Evolutionary conservation across 2,888 invertebrate genomes (phyloP).

Genomic region (Caenorhabditis sp.): DNA sequence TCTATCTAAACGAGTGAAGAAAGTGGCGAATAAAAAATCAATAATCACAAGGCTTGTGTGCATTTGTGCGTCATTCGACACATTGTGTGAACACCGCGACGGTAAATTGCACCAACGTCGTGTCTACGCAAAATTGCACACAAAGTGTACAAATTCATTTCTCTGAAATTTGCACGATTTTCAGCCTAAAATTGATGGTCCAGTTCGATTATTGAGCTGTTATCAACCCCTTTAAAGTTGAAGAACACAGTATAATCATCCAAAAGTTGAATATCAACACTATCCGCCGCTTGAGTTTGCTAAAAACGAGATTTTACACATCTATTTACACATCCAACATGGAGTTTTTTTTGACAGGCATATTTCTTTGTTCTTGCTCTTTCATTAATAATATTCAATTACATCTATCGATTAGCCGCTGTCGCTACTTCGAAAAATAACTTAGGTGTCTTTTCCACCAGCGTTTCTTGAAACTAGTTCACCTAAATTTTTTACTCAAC

Average conservation of each 20-base stretch:
- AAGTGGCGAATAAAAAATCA: slow-evolving; percentile 7
- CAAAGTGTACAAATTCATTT: background rate
- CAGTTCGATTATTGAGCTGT: too few species aligned
- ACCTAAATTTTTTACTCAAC: too few species aligned
- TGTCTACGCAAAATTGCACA: slow-evolving; percentile 30
- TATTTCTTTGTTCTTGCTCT: background rate
- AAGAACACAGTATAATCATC: too few species aligned
- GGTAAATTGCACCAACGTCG: slow-evolving; percentile 19
- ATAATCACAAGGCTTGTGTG: background rate
- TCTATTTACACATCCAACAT: background rate
- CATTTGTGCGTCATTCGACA: slow-evolving; percentile 5
- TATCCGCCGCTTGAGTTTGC: too few species aligned
- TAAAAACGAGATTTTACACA: too few species aligned
- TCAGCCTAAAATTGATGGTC: slow-evolving; percentile 12
- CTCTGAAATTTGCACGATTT: slow-evolving; percentile 4
- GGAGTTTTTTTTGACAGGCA: slow-evolving; percentile 5
- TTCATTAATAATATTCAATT: background rate
- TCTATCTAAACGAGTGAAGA: background rate
- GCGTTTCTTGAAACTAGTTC: too few species aligned
- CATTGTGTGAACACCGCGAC: slow-evolving; percentile 25
- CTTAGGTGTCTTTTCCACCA: too few species aligned
- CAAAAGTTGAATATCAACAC: too few species aligned
- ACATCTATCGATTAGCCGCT: too few species aligned
- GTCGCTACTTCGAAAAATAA: too few species aligned
- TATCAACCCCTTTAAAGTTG: too few species aligned